Evolutionary conservation across 2,888 invertebrate genomes (phyloP).

Genomic region (Xylota segnis): DNA sequence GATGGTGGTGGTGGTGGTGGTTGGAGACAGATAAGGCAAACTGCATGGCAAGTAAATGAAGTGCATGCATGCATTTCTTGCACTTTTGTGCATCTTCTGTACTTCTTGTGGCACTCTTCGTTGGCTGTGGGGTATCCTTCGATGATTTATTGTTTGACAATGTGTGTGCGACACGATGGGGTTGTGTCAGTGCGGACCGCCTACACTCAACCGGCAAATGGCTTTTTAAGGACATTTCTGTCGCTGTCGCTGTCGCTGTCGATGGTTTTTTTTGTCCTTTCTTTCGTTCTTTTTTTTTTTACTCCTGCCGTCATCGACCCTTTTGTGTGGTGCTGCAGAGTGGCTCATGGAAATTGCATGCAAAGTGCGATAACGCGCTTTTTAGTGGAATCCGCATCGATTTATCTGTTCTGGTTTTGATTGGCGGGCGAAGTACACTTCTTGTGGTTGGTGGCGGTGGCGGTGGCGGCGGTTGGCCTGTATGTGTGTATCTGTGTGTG

Average conservation of each 20-base stretch:
- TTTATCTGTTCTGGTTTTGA: constrained; percentile 75
- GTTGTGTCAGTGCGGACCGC: constrained; percentile 68
- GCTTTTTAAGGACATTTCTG: constrained; percentile 75
- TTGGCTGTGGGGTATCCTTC: constrained; percentile 72
- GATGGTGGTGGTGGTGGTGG: constrained; percentile 70
- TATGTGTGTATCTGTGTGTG: constrained; percentile 22
- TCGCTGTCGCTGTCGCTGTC: constrained; percentile 37
- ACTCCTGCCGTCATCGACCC: constrained; percentile 37
- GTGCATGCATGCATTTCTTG: constrained; percentile 76
- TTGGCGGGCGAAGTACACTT: constrained; percentile 73
- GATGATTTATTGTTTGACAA: constrained; percentile 71
- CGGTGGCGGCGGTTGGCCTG: not conserved
- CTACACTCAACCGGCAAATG: constrained; percentile 75
- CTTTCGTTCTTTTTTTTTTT: constrained; percentile 22
- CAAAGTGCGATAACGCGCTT: constrained; percentile 75
- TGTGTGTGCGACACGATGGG: constrained; percentile 38
- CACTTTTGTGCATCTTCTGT: constrained; percentile 76
- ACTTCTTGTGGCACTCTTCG: constrained; percentile 65
- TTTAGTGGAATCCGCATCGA: constrained; percentile 74
- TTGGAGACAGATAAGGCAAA: constrained; percentile 65
- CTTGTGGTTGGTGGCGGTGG: constrained; percentile 27
- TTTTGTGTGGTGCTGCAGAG: constrained; percentile 26
- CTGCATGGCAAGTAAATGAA: constrained; percentile 76
- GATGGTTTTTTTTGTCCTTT: constrained; percentile 34
- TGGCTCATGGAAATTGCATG: constrained; percentile 64